Percentiles rank a stretch among this genome's conserved stretches.
phyloP scores from a whole-genome alignment of 2,113 vertebrate species.

The Nibea albiflora region DNA sequence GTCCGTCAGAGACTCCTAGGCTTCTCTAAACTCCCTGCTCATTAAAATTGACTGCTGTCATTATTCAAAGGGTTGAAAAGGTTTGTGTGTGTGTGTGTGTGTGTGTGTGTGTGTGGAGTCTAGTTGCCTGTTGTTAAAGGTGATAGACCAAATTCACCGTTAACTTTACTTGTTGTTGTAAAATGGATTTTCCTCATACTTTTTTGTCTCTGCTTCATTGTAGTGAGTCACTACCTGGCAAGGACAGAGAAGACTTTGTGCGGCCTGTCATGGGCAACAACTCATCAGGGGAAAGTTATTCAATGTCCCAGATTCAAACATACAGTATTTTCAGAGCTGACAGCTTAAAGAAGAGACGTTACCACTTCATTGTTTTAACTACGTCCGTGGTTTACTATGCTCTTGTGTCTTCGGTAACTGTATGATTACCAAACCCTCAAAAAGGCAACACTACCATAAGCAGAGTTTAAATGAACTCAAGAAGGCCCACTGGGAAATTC shows the following conservation, averaged over 20 bases:
- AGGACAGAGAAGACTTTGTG: background rate
- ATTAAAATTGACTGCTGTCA: constrained; percentile 40
- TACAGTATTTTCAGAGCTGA: background rate
- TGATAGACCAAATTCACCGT: background rate
- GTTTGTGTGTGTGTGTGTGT: background rate
- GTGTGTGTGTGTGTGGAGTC: background rate
- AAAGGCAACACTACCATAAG: background rate
- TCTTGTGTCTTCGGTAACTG: background rate
- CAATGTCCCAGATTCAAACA: constrained; percentile 20
- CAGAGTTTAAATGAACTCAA: background rate
- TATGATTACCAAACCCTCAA: background rate
- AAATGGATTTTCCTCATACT: background rate
- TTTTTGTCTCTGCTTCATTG: background rate
- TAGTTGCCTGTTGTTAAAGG: background rate
- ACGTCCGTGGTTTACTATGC: background rate
- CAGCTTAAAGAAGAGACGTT: background rate
- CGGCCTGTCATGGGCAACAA: constrained; percentile 9
- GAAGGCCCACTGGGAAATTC: background rate
- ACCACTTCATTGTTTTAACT: background rate
- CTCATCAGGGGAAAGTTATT: background rate
- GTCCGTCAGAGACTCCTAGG: constrained; percentile 9
- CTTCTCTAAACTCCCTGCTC: constrained; percentile 17
- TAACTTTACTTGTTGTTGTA: background rate
- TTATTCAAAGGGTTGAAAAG: constrained; percentile 38
- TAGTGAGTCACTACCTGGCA: background rate